Base-by-base conservation (phyloP, 2,888 invertebrate species). In the Dermolepida albohirtum region DNA sequence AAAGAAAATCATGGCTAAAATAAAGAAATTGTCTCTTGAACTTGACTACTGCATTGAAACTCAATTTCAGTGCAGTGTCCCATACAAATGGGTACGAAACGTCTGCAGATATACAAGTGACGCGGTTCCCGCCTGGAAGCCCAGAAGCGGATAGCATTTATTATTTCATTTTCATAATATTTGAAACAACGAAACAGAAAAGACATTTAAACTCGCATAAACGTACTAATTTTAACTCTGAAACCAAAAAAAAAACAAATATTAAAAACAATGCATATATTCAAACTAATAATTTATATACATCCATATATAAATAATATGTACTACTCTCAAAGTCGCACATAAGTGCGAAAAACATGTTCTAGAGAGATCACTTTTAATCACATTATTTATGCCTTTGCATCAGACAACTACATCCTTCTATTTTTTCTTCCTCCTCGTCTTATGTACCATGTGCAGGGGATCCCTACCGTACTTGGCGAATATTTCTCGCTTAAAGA, bases 401-500 rank as follows among this genome's bases (percentile, higher is more conserved):
- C 12, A 44, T 44, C 41, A 47, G 14, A 10, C n/a, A 44, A 40
- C 47, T 8, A n/a, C 40, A n/a, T 14, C 41, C 29, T 34, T 16
- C 54, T 34, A 39, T 16, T 14, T 49, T 47, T 40, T 27, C 27
- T 47, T 14, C 17, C 16, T 17, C 17, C 49, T 10, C 11, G 59
- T 68, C 10, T 44, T 51, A 11, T 66, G 65, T 72, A 81, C 77
- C 85, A 87, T 85, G 73, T 86, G 85, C 39, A 90, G 79, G 0
- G 91, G 90, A 75, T 92, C 91, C 70, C 88, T 88, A 73, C 89
- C 87, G 78, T 95, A 94, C 44, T 88, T 85, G 1, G 92, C 92
- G 77, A 92, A 91, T 40, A 95, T 88, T 83, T 95, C 95, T 70
- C 90, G 86, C 81, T 95, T 95, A 83, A 95, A 95, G 0, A 88